Evolutionary conservation across 1,140 invertebrate species (phyloP).

Genomic region (Heterodera carotae): DNA sequence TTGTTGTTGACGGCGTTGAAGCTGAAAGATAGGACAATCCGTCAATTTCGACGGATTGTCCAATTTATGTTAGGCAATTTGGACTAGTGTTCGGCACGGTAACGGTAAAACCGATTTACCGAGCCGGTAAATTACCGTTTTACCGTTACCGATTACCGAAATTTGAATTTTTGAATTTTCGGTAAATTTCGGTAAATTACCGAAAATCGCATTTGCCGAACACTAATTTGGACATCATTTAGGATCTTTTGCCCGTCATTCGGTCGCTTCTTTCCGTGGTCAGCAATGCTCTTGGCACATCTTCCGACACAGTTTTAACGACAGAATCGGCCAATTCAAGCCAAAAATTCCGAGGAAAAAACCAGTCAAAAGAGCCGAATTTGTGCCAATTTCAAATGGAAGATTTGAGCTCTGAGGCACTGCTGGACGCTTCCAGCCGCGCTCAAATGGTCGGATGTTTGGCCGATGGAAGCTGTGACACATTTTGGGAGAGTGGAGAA

Average conservation of each 20-base stretch:
- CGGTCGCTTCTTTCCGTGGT: constrained; percentile 43
- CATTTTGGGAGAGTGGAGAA: constrained; percentile 98
- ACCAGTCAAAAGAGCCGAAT: not conserved
- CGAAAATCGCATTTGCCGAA: too few species aligned
- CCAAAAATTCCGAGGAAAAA: not conserved
- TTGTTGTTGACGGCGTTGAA: too few species aligned
- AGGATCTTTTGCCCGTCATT: constrained; percentile 37
- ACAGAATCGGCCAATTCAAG: constrained; percentile 34
- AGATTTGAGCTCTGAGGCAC: constrained; percentile 76
- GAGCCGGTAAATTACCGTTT: too few species aligned
- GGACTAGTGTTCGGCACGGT: too few species aligned
- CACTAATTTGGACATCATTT: too few species aligned
- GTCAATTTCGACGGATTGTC: too few species aligned
- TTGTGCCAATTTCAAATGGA: constrained; percentile 69
- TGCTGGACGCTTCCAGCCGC: constrained; percentile 85
- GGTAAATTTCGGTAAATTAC: constrained; percentile 29
- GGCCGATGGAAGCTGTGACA: constrained; percentile 90
- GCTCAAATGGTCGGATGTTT: constrained; percentile 89
- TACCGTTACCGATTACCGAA: too few species aligned
- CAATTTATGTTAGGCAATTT: too few species aligned
- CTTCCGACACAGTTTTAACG: constrained; percentile 35
- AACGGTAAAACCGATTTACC: too few species aligned
- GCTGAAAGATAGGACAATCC: too few species aligned
- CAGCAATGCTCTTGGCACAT: constrained; percentile 41
- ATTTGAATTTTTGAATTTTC: not conserved